A percentile compares a stretch with the other conserved stretches of the same genome.
Conservation (phyloP, 1,140 invertebrate species). For the Micrasema minimum region DNA sequence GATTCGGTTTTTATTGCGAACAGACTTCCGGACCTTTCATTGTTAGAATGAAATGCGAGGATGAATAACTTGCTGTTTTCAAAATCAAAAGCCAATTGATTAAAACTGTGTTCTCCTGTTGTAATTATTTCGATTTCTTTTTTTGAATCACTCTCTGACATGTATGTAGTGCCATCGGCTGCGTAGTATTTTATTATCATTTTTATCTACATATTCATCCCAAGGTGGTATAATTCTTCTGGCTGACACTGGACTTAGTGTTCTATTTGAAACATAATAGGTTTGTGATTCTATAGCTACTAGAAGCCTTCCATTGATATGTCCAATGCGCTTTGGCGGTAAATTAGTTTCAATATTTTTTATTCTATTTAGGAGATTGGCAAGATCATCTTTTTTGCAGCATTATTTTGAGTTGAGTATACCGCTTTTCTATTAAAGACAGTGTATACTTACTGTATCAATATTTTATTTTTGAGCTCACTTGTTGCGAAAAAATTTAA, state of each 20-base stretch:
- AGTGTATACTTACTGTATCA: too few relatives aligned
- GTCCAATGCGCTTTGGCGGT: constrained; percentile 1
- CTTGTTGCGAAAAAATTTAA: too few relatives aligned
- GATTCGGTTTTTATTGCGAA: constrained; percentile 18
- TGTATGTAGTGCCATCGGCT: constrained; percentile 22
- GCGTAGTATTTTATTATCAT: constrained; percentile 19
- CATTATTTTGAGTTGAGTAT: too few relatives aligned
- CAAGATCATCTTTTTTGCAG: too few relatives aligned
- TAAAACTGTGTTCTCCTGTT: constrained; percentile 28
- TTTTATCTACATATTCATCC: constrained; percentile 20
- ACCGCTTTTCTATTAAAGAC: too few relatives aligned
- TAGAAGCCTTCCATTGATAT: background rate
- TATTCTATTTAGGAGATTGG: too few relatives aligned
- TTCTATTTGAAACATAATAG: background rate
- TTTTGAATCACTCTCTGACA: background rate
- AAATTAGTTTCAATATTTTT: background rate
- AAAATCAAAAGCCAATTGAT: constrained; percentile 20
- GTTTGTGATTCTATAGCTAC: background rate
- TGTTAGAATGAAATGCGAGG: constrained; percentile 2
- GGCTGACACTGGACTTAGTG: background rate
- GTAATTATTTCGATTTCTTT: constrained; percentile 37
- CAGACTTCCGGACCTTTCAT: constrained; percentile 14
- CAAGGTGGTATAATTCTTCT: constrained; percentile 9
- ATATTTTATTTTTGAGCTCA: too few relatives aligned
- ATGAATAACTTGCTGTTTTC: constrained; percentile 26